Evolutionary conservation across 2,888 invertebrate genomes (phyloP).

Genomic region (Parnassius mnemosyne): DNA sequence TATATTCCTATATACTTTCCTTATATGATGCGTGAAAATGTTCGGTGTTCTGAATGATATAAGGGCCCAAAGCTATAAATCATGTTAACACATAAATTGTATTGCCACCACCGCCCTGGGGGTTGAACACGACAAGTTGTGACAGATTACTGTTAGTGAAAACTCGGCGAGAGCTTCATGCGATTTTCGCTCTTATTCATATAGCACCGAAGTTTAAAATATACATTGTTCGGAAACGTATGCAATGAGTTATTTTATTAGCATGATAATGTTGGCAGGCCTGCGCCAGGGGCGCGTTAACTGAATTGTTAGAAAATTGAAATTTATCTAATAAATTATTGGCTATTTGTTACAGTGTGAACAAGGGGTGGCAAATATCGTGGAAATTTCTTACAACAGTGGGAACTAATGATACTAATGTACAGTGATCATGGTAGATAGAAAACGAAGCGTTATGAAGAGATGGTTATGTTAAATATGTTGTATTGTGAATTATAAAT

Average conservation of each 20-base stretch:
- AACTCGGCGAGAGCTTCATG: conserved; percentile 6
- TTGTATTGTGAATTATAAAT: too few relatives aligned
- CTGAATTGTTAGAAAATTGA: conserved; percentile 70
- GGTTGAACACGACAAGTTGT: conserved; percentile 45
- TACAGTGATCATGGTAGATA: not conserved
- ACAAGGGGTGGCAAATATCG: conserved; percentile 31
- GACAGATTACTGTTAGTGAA: conserved; percentile 38
- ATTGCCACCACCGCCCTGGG: conserved; percentile 59
- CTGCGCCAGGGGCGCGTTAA: conserved; percentile 55
- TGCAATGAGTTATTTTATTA: conserved; percentile 56
- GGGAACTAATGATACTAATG: conserved; percentile 4
- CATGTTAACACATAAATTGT: conserved; percentile 78
- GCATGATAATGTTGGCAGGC: conserved; percentile 63
- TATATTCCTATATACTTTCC: too few relatives aligned
- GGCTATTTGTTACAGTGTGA: conserved; percentile 44
- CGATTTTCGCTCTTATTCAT: conserved; percentile 32
- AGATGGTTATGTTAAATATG: too few relatives aligned
- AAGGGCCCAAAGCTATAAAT: conserved; percentile 62
- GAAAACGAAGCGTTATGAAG: too few relatives aligned
- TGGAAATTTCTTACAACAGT: conserved; percentile 17
- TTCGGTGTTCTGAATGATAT: conserved; percentile 38
- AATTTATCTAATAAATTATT: conserved; percentile 77
- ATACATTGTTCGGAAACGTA: conserved; percentile 25
- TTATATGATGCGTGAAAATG: conserved; percentile 4
- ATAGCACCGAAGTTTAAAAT: conserved; percentile 24